Base-by-base conservation (phyloP, 1,140 invertebrate genomes). In the Macrosteles quadrilineatus region DNA sequence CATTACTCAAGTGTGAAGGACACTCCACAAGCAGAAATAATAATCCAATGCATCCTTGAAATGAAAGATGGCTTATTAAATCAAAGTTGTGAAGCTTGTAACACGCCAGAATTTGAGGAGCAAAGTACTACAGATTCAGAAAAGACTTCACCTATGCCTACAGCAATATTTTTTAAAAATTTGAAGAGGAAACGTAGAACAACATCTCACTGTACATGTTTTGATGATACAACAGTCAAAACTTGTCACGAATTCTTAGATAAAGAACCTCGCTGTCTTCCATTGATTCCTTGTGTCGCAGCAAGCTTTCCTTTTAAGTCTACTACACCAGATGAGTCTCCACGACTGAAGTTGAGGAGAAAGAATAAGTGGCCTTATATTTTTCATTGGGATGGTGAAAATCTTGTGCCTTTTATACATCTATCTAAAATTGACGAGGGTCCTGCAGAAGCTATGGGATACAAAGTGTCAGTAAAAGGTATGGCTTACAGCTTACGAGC, bases 391-490 rank as follows among this genome's bases (percentile, higher is more conserved):
- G 57, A 73, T 47, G 47, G 14, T 9, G 53, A 69, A 47, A 21
- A 70, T 12, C 45, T 73, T 6, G 27, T 71, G 29, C 73, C 70
- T 23, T 71, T 74, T 23, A 43, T 77, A 21, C 62, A 72, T 31
- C 65, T 77, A 63, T 45, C 69, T 14, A 76, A 77, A 69, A 71
- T 73, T 14, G 67, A 73, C 55, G 64, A 76, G 53, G 74, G 76
- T 21, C 74, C 72, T 9, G 29, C 68, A 19, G 74, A 75, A 73
- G 72, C 74, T 21, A 72, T 68, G 50, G 75, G 75, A 14, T 76
- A 75, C 30, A 75, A 73, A 71, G 70, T 73, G 65, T 29, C 68
- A 23, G 59, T 32, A 30, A 70, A 69, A 72, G 74, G 74, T 75
- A 30, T n/a, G n/a, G n/a, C n/a, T n/a, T n/a, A n/a, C n/a, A n/a